Base-by-base conservation (phyloP, 2,113 vertebrate genomes). In the Edolisoma coerulescens region DNA sequence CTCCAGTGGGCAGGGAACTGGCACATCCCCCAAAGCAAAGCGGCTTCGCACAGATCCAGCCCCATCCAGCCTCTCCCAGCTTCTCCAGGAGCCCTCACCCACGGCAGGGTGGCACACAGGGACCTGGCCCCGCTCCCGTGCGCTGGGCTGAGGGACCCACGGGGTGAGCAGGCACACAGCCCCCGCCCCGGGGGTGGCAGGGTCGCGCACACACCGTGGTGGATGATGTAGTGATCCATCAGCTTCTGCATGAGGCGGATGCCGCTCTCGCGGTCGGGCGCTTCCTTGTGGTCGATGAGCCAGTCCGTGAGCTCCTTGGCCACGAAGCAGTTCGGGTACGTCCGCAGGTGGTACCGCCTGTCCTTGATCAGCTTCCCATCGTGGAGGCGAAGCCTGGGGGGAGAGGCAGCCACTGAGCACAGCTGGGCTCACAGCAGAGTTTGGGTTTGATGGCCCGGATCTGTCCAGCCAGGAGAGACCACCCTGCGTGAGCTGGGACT, bases 281-380 rank as follows among this genome's bases (percentile, higher is more conserved):
- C 98, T 75, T 99, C 99, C 80, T 99, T 99, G 89, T 98, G 98
- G 81, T 97, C 97, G 3, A 99, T 89, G 5, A 99, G 96, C 99
- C 99, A 99, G 95, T 98, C 98, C 3, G 97, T 98, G 8, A 99
- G 97, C 93, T 99, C 99, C 95, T 98, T 98, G 3, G 98, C 98
- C 88, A 99, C 98, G 14, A 99, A 98, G 95, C 98, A 99, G 97
- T 99, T 99, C 0, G 99, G 98, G 77, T 99, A 99, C 0, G 99
- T 99, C 17, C 98, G 97, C 49, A 99, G 97, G 83, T 99, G 97
- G 93, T 98, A 98, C 6, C 98, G 95, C 14, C 98, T 82, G 81
- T 99, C 98, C 90, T 99, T 99, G 32, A 99, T 97, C 78, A 99
- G 97, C 90, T 99, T 99, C 49, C 98, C 97, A 24, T 99, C 98